Evolutionary conservation across 2,797 vertebrate species (phyloP).

Genomic region (Trematomus bernacchii): DNA sequence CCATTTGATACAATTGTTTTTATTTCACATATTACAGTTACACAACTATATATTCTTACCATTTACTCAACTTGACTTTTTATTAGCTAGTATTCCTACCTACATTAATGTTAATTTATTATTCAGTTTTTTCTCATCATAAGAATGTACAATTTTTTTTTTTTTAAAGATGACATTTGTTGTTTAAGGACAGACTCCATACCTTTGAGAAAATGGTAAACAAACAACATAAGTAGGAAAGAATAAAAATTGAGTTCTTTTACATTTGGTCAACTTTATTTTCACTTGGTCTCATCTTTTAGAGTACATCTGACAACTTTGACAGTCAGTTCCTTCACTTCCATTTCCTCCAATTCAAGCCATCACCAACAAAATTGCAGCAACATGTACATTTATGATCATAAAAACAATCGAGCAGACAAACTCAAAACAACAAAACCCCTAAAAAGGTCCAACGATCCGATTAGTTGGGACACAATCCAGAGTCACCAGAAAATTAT

Average conservation of each 20-base stretch:
- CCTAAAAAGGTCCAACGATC: slow-evolving; percentile 39
- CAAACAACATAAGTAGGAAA: neutral
- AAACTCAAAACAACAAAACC: slow-evolving; percentile 44
- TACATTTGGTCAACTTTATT: slow-evolving; percentile 82
- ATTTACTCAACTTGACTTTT: too few species aligned
- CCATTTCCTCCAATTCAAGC: slow-evolving; percentile 52
- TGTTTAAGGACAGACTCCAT: too few species aligned
- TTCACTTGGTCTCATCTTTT: slow-evolving; percentile 78
- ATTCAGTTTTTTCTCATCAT: too few species aligned
- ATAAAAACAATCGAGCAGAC: slow-evolving; percentile 61
- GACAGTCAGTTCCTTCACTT: slow-evolving; percentile 59
- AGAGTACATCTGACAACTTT: slow-evolving; percentile 68
- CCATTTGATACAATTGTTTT: too few species aligned
- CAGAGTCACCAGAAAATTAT: slow-evolving; percentile 35
- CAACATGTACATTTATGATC: slow-evolving; percentile 62
- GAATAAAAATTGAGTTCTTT: neutral
- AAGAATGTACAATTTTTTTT: too few species aligned
- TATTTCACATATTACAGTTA: too few species aligned
- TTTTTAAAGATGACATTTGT: too few species aligned
- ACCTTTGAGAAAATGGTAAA: too few species aligned
- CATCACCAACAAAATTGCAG: slow-evolving; percentile 54
- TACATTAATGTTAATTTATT: too few species aligned
- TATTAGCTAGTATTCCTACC: too few species aligned
- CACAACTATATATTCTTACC: too few species aligned
- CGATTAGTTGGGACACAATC: slow-evolving; percentile 32